Percentiles rank a stretch among this genome's conserved stretches.
phyloP scores from a whole-genome alignment of 1,140 invertebrate genomes.

The Vollenhovia emeryi region DNA sequence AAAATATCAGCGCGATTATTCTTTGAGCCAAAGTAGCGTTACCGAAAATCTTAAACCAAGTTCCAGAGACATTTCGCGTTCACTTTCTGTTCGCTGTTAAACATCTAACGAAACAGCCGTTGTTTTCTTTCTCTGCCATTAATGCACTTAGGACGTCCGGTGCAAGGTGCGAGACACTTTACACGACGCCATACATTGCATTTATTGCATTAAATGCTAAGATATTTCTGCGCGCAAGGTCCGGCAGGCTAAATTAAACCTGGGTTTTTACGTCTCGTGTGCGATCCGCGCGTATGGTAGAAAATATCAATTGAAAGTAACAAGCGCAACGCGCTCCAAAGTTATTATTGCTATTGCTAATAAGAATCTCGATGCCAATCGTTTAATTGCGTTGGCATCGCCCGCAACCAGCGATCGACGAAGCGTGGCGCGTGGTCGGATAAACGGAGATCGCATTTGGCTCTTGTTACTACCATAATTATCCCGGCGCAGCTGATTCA shows the following conservation, averaged over 20 bases:
- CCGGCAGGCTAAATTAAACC: not conserved
- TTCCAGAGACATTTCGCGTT: not conserved
- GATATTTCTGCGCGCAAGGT: not conserved
- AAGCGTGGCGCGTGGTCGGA: conserved; percentile 49
- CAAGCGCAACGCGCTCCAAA: not conserved
- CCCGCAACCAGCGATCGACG: conserved; percentile 34
- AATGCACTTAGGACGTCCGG: not conserved
- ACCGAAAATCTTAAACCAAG: no score
- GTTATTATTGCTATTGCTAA: conserved; percentile 26
- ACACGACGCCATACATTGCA: not conserved
- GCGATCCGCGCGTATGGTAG: not conserved
- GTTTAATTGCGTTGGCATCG: conserved; percentile 37
- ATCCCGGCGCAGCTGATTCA: conserved; percentile 37
- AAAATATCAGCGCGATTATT: not conserved
- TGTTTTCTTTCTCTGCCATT: not conserved
- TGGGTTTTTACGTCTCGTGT: not conserved
- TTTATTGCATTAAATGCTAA: conserved; percentile 6
- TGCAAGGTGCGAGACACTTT: not conserved
- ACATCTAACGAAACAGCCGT: not conserved
- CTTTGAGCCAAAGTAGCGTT: not conserved
- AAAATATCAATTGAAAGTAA: not conserved
- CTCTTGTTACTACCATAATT: conserved; percentile 59
- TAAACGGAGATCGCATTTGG: conserved; percentile 62
- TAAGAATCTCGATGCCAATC: conserved; percentile 17
- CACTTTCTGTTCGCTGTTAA: not conserved